A percentile compares a stretch with the other conserved stretches of the same genome.
phyloP scores from a whole-genome alignment of 2,113 vertebrate genomes.

The Phrynosoma platyrhinos region DNA sequence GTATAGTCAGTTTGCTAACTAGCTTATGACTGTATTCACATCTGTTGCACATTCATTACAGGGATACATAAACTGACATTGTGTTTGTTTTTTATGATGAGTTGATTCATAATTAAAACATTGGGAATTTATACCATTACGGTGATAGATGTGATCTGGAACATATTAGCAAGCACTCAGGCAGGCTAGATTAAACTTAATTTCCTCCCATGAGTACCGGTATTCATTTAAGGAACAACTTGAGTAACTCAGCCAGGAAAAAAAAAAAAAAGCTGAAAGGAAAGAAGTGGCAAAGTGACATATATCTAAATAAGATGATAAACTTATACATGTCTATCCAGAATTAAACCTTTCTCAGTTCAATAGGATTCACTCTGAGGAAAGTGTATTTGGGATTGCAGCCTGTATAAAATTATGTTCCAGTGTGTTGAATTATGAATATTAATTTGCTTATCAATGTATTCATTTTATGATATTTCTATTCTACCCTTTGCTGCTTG shows the following conservation, averaged over 20 bases:
- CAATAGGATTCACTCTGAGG: not conserved
- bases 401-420: not conserved
- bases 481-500: not conserved
- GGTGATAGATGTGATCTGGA: conserved; percentile 8
- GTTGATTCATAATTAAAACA: conserved; percentile 21
- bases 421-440: not conserved
- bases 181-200: conserved; percentile 4
- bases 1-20: not conserved
- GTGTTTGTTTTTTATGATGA: not conserved
- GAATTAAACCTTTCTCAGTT: not conserved
- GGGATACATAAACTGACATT: conserved; percentile 7
- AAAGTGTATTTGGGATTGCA: not conserved
- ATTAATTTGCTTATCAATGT: not conserved
- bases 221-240: conserved; percentile 20
- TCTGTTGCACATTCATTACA: not conserved
- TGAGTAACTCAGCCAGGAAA: not conserved
- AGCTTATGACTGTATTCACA: not conserved
- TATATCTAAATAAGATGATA: conserved; percentile 3
- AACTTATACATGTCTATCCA: not conserved
- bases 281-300: not conserved
- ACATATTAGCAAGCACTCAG: not conserved
- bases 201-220: not conserved
- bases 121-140: not conserved
- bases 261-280: not conserved
- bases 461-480: not conserved